Evolutionary conservation across 92 coral and sea anemone species (phyloP), one percentile per base, ranked within the genome.

Genomic region (Ricordea florida): DNA sequence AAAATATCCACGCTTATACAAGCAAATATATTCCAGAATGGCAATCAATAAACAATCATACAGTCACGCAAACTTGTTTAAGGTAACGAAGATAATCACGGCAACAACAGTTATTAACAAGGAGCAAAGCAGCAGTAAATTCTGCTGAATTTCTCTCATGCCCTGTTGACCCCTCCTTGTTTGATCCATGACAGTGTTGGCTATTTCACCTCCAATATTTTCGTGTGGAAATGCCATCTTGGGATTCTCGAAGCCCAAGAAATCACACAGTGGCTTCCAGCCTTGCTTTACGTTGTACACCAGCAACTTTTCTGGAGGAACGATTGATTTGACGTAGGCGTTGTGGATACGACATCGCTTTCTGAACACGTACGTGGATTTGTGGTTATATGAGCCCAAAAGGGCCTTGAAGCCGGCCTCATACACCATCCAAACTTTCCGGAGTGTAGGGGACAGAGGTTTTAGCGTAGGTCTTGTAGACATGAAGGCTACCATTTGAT

Each of bases 231-330:
- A 79, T 22, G 85, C 40, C 27, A 28, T 48, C 2, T 34, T 26
- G 2, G 83, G 76, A 10, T 64, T 41, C 25, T 52, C 22, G 57
- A 29, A 27, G 5, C 65, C 83, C 34, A 69, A 66, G 70, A 79
- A 79, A 28, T 69, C 70, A 58, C 85, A 79, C 69, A 79, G 43
- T 14, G 85, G 78, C 32, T 79, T 28, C 85, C 85, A 79, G 29
- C 85, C 85, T 33, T 79, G 32, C 13, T 68, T 50, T 23, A 79
- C 78, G 27, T 33, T 68, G 70, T 57, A 79, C 23, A 67, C 61
- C 18, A 79, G 57, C 34, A 79, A 70, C 69, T 79, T 79, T 22
- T 79, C 85, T 42, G 53, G 33, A 15, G 77, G 85, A 68, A 79
- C 85, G 11, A 65, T 60, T 5, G 76, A 25, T 66, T 66, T 64